Percentiles rank a stretch among this genome's conserved stretches.
Conservation (phyloP, 2,113 vertebrate genomes). For the Calcarius ornatus region DNA sequence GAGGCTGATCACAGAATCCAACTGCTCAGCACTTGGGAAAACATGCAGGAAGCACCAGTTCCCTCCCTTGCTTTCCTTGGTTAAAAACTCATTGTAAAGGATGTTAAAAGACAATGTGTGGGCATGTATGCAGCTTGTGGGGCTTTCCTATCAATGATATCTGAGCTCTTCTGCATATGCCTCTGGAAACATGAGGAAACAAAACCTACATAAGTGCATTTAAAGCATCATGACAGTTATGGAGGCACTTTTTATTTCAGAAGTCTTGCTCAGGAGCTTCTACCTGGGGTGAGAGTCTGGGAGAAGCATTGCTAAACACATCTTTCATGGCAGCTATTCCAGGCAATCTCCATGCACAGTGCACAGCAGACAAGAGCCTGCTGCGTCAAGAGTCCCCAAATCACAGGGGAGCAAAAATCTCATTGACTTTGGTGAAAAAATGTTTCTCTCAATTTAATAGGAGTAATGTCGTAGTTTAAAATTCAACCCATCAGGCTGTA, state of each 20-base stretch:
- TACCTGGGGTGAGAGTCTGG: accelerated
- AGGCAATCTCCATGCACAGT: neutral
- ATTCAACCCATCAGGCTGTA: neutral
- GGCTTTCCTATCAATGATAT: neutral
- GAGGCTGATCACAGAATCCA: neutral
- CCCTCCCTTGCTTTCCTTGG: neutral
- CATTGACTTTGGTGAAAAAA: neutral
- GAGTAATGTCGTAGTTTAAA: neutral
- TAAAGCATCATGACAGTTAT: neutral
- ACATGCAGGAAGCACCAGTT: neutral
- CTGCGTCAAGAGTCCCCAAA: neutral
- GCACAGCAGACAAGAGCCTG: neutral
- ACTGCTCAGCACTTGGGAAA: neutral
- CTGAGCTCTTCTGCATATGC: neutral
- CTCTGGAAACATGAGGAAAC: neutral
- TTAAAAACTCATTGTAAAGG: neutral
- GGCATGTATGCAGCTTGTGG: neutral
- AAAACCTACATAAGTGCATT: neutral
- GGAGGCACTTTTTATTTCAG: neutral
- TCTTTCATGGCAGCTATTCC: neutral
- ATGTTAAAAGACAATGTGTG: neutral
- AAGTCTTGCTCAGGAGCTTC: neutral
- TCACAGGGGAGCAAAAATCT: neutral
- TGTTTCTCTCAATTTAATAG: neutral
- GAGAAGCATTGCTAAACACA: accelerated